Evolutionary conservation across 2,888 invertebrate genomes (phyloP).

Genomic region (Gandaritis pyraliata): DNA sequence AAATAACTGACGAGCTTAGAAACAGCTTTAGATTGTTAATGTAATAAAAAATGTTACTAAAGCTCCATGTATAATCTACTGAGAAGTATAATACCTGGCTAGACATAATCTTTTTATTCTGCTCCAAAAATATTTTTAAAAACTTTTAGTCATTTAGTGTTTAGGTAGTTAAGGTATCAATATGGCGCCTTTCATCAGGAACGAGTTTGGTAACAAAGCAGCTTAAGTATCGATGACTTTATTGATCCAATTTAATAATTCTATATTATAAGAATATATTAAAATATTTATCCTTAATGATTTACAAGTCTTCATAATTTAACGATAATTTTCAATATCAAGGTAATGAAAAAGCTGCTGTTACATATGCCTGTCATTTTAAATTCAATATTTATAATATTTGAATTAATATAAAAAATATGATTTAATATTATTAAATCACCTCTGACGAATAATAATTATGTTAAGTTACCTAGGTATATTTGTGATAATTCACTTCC

Average conservation of each 20-base stretch:
- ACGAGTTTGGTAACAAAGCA: not conserved
- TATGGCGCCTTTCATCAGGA: constrained; percentile 13
- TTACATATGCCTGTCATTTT: too few species aligned
- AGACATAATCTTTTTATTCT: constrained; percentile 16
- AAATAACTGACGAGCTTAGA: not conserved
- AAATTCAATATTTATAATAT: too few species aligned
- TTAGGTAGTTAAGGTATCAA: constrained; percentile 1
- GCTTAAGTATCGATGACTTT: constrained; percentile 5
- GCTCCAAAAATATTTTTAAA: constrained; percentile 16
- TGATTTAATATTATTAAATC: too few species aligned
- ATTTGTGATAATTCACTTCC: too few species aligned
- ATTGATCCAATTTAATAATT: constrained; percentile 7
- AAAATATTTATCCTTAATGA: not conserved
- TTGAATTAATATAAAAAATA: too few species aligned
- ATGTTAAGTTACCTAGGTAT: too few species aligned
- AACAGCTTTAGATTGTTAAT: constrained; percentile 12
- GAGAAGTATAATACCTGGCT: constrained; percentile 17
- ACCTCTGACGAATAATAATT: too few species aligned
- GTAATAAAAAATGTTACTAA: constrained; percentile 4
- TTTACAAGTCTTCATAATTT: not conserved
- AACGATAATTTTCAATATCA: not conserved
- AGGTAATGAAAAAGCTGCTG: too few species aligned
- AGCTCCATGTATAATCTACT: constrained; percentile 10
- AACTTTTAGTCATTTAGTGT: not conserved
- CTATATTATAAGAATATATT: not conserved